phyloP scores from a whole-genome alignment of 2,797 vertebrate genomes.

The Margarornis squamiger region DNA sequence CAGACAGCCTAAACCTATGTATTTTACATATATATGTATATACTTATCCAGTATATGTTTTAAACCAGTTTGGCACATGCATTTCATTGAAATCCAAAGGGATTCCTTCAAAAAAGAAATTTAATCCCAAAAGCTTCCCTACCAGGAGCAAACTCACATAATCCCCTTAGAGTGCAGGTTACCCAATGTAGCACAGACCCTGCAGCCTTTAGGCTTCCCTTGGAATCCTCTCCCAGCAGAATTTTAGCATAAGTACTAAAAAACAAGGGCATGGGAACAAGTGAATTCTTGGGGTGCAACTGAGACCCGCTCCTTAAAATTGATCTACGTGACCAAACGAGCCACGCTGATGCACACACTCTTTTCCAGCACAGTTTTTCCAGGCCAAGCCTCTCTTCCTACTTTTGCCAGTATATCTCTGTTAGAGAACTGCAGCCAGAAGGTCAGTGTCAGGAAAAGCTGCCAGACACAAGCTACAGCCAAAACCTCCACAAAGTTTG shows the following conservation, averaged over 20 bases:
- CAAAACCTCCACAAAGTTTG: not conserved
- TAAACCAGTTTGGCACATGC: not conserved
- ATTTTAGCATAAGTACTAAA: not conserved
- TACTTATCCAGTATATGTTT: not conserved
- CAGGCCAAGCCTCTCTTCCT: not conserved
- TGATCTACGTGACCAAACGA: rapidly evolving
- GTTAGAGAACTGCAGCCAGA: not conserved
- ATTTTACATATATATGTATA: not conserved
- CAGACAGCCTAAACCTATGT: not conserved
- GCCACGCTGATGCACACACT: rapidly evolving
- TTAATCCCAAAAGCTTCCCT: not conserved
- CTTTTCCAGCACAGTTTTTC: not conserved
- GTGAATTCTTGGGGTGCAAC: not conserved
- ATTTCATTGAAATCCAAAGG: not conserved
- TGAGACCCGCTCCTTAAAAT: not conserved
- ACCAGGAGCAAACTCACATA: not conserved
- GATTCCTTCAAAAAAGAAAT: not conserved
- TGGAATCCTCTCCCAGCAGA: not conserved
- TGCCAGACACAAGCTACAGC: not conserved
- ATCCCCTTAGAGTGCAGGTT: not conserved
- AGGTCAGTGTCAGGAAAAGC: not conserved
- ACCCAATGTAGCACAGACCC: not conserved
- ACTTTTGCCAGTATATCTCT: not conserved
- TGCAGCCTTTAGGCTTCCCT: not conserved
- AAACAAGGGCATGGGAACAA: rapidly evolving